Percentiles rank a stretch among this genome's conserved stretches.
Evolutionary conservation across 1,140 invertebrate species (phyloP).

Genomic region (Nasonia giraulti): DNA sequence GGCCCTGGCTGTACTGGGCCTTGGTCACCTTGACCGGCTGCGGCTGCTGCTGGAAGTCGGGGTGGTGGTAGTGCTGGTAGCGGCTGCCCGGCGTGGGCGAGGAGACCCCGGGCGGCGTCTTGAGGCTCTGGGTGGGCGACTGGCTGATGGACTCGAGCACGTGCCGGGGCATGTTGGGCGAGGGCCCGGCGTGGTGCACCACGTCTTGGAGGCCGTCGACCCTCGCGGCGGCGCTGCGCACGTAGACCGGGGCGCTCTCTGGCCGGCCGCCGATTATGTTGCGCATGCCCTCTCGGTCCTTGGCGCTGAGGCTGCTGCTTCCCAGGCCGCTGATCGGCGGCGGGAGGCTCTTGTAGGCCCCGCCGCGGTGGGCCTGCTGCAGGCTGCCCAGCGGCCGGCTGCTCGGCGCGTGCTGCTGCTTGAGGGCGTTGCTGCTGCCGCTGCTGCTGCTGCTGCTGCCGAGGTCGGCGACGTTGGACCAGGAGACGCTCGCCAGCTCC

Average conservation of each 20-base stretch:
- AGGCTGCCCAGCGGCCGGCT: not conserved
- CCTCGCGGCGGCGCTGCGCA: slow-evolving; percentile 64
- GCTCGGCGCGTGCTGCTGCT: not conserved
- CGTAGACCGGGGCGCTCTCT: slow-evolving; percentile 68
- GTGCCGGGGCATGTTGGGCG: slow-evolving; percentile 69
- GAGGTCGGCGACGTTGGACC: slow-evolving; percentile 56
- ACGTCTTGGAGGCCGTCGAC: slow-evolving; percentile 68
- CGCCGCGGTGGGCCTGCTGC: not conserved
- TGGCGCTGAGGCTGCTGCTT: slow-evolving; percentile 54
- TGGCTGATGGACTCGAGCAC: slow-evolving; percentile 70
- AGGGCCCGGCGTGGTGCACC: slow-evolving; percentile 53
- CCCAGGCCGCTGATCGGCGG: not conserved
- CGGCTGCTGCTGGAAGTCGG: slow-evolving; percentile 55
- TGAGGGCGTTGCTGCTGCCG: not conserved
- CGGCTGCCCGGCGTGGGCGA: slow-evolving; percentile 60
- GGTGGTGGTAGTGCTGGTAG: slow-evolving; percentile 60
- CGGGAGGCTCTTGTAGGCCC: not conserved
- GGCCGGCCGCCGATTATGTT: slow-evolving; percentile 71
- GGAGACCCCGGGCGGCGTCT: slow-evolving; percentile 59
- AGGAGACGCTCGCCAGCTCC: slow-evolving; percentile 67
- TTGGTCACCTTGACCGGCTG: slow-evolving; percentile 54
- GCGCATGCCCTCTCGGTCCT: slow-evolving; percentile 68
- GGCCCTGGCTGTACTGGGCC: slow-evolving; percentile 52
- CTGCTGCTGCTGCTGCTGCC: slow-evolving; percentile 17
- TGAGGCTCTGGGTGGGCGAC: slow-evolving; percentile 68